Base-by-base conservation (phyloP, 2,888 invertebrate genomes). In the Perizoma affinitatum region DNA sequence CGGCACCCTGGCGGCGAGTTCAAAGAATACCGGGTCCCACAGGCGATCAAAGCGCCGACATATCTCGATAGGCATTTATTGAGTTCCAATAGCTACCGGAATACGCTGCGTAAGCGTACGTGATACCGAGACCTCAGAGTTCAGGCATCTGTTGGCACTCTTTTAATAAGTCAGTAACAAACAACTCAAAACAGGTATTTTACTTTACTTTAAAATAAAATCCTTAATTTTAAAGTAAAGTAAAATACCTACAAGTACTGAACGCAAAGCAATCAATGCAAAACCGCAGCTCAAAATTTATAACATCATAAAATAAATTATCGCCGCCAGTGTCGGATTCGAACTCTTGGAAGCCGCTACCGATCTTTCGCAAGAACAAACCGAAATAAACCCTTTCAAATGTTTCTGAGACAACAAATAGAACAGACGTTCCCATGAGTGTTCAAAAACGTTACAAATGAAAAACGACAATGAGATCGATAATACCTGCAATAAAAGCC, bases 371-470 rank as follows among this genome's bases (percentile, higher is more conserved):
- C 64, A 66, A 68, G 47, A 60, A 55, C 46, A 54, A 61, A 64
- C 43, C 22, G 43, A 59, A 58, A 63, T 65, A 63, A 63, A 64
- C 61, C 60, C 62, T 61, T 66, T 65, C 52, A 51, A 63, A 57
- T 45, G 38, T 42, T 44, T 56, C 42, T 48, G 57, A 38, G 38
- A 65, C 64, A 58, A 76, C 73, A 70, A 72, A 69, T 68, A 53
- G 41, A 56, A 56, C 43, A 44, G 9, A 57, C 56, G 73, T 90
- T 91, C 90, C 84, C 91, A 90, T 83, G 89, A 72, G 78, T 80
- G 82, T 87, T 84, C 87, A 65, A 76, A 78, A 85, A 86, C 84
- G 76, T 79, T 80, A 86, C 88, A 90, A 90, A 89, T 89, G 76
- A 22, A 22, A 22, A 22, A 22, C 77, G 77, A 78, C 90, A 91